Conservation (phyloP, 1,140 invertebrate species). For the Caerostris extrusa region DNA sequence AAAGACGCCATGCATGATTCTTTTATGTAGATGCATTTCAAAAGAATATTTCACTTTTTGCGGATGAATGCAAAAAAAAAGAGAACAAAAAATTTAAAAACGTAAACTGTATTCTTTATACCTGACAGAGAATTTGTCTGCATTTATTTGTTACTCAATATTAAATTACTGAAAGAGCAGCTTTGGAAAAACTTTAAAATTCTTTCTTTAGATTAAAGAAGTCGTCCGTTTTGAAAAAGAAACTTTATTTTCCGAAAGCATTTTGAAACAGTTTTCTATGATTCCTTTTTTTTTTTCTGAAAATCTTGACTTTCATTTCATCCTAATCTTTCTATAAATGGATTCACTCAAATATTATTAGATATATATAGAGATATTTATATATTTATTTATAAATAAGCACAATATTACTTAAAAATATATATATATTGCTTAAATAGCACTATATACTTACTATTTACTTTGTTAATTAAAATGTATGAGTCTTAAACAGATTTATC, state of each 20-base stretch:
- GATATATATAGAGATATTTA: too few relatives aligned
- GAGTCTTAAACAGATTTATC: too few relatives aligned
- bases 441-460: too few relatives aligned
- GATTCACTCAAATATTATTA: background rate
- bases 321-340: background rate
- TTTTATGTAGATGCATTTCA: conserved; percentile 2
- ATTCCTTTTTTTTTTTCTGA: background rate
- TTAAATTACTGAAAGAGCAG: background rate
- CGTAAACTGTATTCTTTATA: background rate
- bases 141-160: background rate
- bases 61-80: background rate
- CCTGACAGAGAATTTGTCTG: background rate
- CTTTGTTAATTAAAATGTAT: too few relatives aligned
- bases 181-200: background rate
- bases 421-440: too few relatives aligned
- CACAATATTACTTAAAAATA: too few relatives aligned
- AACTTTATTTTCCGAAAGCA: background rate
- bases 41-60: background rate
- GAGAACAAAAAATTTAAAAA: too few relatives aligned
- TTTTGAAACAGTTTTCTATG: background rate
- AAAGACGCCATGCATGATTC: background rate
- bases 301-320: background rate
- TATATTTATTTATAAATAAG: too few relatives aligned
- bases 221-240: background rate
- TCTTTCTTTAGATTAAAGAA: background rate